Conservation (phyloP, 2,797 vertebrate species). For the Hypotaenidia philippensis region DNA sequence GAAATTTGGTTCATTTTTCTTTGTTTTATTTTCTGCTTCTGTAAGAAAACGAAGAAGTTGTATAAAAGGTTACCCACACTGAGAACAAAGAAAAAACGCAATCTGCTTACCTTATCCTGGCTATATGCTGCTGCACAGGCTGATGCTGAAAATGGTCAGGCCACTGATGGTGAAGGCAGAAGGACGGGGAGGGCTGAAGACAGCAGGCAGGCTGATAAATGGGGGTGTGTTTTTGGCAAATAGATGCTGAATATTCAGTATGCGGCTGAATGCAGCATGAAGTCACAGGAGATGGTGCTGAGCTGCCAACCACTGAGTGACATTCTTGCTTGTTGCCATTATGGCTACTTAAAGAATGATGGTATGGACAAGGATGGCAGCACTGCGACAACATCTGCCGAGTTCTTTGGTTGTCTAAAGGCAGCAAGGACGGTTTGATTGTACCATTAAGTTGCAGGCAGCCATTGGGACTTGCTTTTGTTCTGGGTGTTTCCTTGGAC, state of each 20-base stretch:
- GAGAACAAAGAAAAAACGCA: neutral
- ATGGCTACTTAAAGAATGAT: conserved; percentile 83
- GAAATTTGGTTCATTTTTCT: neutral
- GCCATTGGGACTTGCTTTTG: conserved; percentile 84
- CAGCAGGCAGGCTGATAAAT: conserved; percentile 85
- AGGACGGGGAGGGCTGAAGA: conserved; percentile 83
- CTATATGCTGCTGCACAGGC: conserved; percentile 78
- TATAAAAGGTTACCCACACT: neutral
- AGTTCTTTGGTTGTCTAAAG: conserved; percentile 83
- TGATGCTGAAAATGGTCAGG: conserved; percentile 92
- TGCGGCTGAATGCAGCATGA: conserved; percentile 77
- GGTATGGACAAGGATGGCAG: conserved; percentile 88
- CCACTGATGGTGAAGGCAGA: conserved; percentile 90
- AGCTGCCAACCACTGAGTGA: conserved; percentile 67
- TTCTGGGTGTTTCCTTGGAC: conserved; percentile 65
- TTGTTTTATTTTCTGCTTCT: neutral
- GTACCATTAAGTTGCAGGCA: conserved; percentile 86
- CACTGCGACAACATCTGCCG: conserved; percentile 78
- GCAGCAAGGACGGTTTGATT: conserved; percentile 79
- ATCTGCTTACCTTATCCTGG: conserved; percentile 85
- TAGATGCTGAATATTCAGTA: conserved; percentile 77
- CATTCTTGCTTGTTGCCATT: conserved; percentile 86
- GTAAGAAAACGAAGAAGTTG: neutral
- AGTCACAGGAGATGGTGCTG: conserved; percentile 69
- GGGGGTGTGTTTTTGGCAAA: conserved; percentile 82